A percentile compares a stretch with the other conserved stretches of the same genome.
Conservation (phyloP, 2,113 vertebrate species). For the Uropsilus gracilis region DNA sequence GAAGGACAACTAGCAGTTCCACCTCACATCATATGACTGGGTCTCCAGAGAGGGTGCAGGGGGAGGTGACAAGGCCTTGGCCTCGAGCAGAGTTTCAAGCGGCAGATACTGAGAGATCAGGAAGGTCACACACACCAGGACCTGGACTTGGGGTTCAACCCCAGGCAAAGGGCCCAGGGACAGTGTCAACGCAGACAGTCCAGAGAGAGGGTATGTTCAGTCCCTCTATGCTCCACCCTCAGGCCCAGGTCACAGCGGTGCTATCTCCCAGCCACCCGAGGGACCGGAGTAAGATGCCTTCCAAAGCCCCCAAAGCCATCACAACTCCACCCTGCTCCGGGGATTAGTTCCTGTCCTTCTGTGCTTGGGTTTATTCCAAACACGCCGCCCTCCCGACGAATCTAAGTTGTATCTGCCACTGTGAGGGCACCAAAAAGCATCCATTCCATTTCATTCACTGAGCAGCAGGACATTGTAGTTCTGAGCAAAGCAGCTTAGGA, state of each 20-base stretch:
- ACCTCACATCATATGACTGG: neutral
- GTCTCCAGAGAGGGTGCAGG: neutral
- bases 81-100: neutral
- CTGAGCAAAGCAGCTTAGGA: neutral
- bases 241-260: neutral
- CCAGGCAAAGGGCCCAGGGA: neutral
- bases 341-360: neutral
- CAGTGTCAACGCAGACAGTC: neutral
- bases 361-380: neutral
- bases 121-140: constrained; percentile 37
- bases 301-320: constrained; percentile 21
- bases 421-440: neutral
- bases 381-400: neutral
- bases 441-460: neutral
- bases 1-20: constrained; percentile 3
- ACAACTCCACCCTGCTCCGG: neutral
- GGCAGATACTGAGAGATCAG: constrained; percentile 9
- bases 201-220: constrained; percentile 34
- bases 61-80: neutral
- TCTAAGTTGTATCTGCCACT: constrained; percentile 1
- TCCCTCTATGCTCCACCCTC: neutral
- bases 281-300: constrained; percentile 9
- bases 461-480: neutral
- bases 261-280: neutral
- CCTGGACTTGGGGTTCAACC: neutral